Conservation (phyloP, 2,113 vertebrate genomes). For the Neomonachus schauinslandi region DNA sequence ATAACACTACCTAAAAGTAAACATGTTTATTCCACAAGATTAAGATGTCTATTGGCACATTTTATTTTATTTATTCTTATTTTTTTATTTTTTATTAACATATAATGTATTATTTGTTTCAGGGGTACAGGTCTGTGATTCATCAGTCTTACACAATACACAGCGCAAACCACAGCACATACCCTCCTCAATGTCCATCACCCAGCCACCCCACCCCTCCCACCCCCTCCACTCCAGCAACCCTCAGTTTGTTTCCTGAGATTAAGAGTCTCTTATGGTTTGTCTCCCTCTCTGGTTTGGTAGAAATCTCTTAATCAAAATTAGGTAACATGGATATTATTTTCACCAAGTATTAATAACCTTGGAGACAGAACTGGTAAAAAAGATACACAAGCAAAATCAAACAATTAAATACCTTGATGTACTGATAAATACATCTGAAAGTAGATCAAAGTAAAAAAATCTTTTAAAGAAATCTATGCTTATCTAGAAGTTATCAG, state of each 20-base stretch:
- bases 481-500: neutral
- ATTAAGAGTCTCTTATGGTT: too few relatives aligned
- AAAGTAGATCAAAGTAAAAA: neutral
- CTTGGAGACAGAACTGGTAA: neutral
- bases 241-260: too few relatives aligned
- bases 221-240: too few relatives aligned
- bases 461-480: neutral
- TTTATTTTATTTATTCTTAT: neutral
- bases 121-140: too few relatives aligned
- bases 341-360: neutral
- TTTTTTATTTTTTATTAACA: too few relatives aligned
- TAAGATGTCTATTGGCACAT: neutral
- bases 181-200: too few relatives aligned
- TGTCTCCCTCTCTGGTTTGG: too few relatives aligned
- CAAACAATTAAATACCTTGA: neutral
- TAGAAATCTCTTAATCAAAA: slow-evolving; percentile 27
- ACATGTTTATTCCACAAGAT: neutral
- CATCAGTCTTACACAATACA: too few relatives aligned
- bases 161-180: too few relatives aligned
- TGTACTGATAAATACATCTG: neutral
- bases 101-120: too few relatives aligned
- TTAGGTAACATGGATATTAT: slow-evolving; percentile 3
- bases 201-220: too few relatives aligned
- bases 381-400: slow-evolving; percentile 25
- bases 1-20: neutral